Evolutionary conservation across 2,797 vertebrate species (phyloP), one percentile per base, ranked within the genome.

Genomic region (Xiphorhynchus erythropygius): DNA sequence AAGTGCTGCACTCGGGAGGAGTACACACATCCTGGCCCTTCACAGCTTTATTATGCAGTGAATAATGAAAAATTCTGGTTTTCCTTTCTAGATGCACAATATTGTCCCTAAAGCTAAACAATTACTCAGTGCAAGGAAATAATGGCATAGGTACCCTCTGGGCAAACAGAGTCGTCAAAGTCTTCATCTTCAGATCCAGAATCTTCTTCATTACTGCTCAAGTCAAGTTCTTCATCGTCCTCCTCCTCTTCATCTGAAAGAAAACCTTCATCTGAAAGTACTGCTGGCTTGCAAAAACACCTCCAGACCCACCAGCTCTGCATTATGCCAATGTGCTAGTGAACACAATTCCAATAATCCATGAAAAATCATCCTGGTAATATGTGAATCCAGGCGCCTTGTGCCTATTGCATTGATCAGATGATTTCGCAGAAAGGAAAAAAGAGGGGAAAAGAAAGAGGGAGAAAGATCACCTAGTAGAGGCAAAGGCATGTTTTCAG

Each of bases 121-220:
- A 91, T 8, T 18, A 81, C 53, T 69, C 24, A 87, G 41, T 33
- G 19, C 74, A 68, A 75, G 32, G 25, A 92, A 94, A 69, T 16
- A 21, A 70, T 44, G 30, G 11, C 25, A 87, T 52, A 97, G 97
- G 95, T 95, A 99, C 99, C 98, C 53, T 96, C 77, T 50, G 99
- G 99, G 86, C 99, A 99, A 81, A 98, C 85, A 1, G 95, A 97
- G 82, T 98, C 97, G 68, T 98, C 98, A 75, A 97, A 96, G 57
- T 91, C 93, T 39, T 97, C 97, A 17, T 97, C 97, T 53, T 99
- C 98, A 27, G 98, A 96, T 32, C 60, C 95, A 14, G 97, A 97
- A 62, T 98, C 98, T 44, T 98, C 98, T 56, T 98, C 97, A 42
- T 97, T 97, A 18, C 86, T 97, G 62, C 98, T 98, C 88, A 96